These are phyloP conservation scores for Rutilus rutilus DNA, from an alignment of 2,113 vertebrate species.

Conservation along the genomic window DNA sequence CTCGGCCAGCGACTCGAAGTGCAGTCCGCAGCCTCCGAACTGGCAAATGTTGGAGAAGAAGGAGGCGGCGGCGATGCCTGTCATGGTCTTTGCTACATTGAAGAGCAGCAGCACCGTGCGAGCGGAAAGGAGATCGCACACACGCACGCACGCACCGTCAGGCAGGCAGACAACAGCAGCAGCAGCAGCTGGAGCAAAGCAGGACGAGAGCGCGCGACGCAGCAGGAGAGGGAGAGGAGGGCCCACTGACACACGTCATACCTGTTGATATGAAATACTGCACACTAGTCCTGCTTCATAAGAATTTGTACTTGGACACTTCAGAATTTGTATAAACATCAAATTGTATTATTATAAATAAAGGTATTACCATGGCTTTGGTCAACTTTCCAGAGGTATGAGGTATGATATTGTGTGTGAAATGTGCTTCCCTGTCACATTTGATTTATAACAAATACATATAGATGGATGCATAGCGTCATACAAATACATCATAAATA, in stretches of 20 bases:
- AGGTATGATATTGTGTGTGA: background rate
- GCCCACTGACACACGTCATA: constrained; percentile 42
- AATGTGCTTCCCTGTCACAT: background rate
- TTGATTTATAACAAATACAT: background rate
- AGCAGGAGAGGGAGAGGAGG: constrained; percentile 20
- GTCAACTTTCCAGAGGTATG: background rate
- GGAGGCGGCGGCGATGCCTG: constrained; percentile 94
- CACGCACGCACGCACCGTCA: constrained; percentile 60
- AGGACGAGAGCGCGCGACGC: constrained; percentile 13
- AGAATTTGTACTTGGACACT: background rate
- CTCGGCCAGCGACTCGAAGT: constrained; percentile 89
- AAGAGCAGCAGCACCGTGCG: constrained; percentile 66
- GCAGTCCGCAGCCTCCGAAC: constrained; percentile 91
- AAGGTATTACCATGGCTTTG: background rate
- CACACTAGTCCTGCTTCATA: background rate
- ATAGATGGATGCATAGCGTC: too few relatives aligned
- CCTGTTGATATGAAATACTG: constrained; percentile 27
- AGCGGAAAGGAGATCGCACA: constrained; percentile 65
- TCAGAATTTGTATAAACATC: background rate
- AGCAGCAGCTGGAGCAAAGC: constrained; percentile 77
- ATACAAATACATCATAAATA: too few relatives aligned
- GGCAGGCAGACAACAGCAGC: constrained; percentile 70
- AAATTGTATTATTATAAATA: background rate
- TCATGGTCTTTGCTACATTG: constrained; percentile 86
- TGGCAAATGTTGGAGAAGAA: constrained; percentile 95